A percentile compares a stretch with the other conserved stretches of the same genome.
phyloP scores from a whole-genome alignment of 2,797 vertebrate species.

The Aplochiton taeniatus region DNA sequence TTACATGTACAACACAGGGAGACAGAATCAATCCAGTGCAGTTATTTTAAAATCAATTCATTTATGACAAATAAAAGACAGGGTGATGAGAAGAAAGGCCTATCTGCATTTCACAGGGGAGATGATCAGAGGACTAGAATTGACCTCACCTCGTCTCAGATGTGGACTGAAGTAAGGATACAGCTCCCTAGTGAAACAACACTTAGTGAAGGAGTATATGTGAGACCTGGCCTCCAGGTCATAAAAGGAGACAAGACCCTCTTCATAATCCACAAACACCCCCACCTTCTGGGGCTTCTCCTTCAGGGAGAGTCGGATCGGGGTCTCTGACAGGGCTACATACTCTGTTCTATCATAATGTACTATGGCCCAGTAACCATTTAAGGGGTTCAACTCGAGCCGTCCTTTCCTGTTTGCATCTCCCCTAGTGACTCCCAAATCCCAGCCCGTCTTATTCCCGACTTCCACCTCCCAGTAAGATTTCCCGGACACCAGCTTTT shows the following conservation, averaged over 20 bases:
- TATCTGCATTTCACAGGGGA: constrained; percentile 12
- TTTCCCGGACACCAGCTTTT: constrained; percentile 14
- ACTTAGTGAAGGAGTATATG: constrained; percentile 31
- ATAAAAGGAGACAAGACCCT: constrained; percentile 41
- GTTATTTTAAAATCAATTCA: no score
- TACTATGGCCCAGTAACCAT: constrained; percentile 29
- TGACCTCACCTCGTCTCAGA: constrained; percentile 21
- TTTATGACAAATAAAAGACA: no score
- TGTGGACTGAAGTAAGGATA: constrained; percentile 61
- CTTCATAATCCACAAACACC: constrained; percentile 32
- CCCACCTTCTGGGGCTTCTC: constrained; percentile 25
- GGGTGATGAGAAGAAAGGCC: not conserved
- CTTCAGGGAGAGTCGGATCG: not conserved
- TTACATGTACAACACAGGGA: no score
- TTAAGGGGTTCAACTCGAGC: constrained; percentile 5
- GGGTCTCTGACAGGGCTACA: constrained; percentile 12
- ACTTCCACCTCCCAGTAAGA: constrained; percentile 44
- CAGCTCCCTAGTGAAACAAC: constrained; percentile 37
- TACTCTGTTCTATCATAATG: constrained; percentile 9
- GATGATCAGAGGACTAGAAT: constrained; percentile 49
- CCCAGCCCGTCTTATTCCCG: constrained; percentile 31
- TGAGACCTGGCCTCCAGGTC: constrained; percentile 22
- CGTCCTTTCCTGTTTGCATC: constrained; percentile 18
- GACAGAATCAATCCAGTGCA: no score
- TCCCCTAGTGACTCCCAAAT: constrained; percentile 21